A percentile compares a stretch with the other conserved stretches of the same genome.
These are phyloP conservation scores for Syngnathoides biaculeatus DNA, from an alignment of 2,113 vertebrate genomes.

Conservation along the genomic window DNA sequence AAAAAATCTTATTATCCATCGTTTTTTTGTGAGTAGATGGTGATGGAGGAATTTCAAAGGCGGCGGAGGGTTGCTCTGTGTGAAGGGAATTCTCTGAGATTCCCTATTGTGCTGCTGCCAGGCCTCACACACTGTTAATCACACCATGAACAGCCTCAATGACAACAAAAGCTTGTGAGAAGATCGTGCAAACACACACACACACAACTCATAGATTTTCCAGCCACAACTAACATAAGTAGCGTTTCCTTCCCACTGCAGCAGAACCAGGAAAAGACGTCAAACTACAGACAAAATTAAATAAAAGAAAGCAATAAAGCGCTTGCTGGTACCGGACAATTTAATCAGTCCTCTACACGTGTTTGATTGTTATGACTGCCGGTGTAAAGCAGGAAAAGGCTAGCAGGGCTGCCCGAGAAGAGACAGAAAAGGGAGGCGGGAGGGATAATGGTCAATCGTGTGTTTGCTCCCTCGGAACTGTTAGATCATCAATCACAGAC, in stretches of 20 bases:
- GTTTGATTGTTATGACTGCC: constrained; percentile 27
- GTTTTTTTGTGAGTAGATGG: constrained; percentile 44
- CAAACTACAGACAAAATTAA: constrained; percentile 8
- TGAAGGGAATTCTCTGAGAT: constrained; percentile 61
- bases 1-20: constrained; percentile 66
- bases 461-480: constrained; percentile 56
- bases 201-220: constrained; percentile 12
- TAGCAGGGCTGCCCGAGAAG: constrained; percentile 7
- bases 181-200: constrained; percentile 18
- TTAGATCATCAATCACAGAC: constrained; percentile 81
- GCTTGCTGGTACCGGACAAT: neutral
- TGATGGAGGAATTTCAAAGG: constrained; percentile 69
- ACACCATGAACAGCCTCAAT: constrained; percentile 64
- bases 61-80: constrained; percentile 49
- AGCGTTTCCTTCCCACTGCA: constrained; percentile 6
- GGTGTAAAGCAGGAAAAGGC: constrained; percentile 35
- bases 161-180: constrained; percentile 59
- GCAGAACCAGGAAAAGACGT: constrained; percentile 22
- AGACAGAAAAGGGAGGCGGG: constrained; percentile 18
- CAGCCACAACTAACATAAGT: constrained; percentile 19
- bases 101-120: constrained; percentile 63
- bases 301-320: constrained; percentile 12
- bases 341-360: neutral
- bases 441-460: constrained; percentile 17
- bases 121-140: constrained; percentile 64